phyloP scores from a whole-genome alignment of 2,113 vertebrate species.

The Pterocles orientalis region DNA sequence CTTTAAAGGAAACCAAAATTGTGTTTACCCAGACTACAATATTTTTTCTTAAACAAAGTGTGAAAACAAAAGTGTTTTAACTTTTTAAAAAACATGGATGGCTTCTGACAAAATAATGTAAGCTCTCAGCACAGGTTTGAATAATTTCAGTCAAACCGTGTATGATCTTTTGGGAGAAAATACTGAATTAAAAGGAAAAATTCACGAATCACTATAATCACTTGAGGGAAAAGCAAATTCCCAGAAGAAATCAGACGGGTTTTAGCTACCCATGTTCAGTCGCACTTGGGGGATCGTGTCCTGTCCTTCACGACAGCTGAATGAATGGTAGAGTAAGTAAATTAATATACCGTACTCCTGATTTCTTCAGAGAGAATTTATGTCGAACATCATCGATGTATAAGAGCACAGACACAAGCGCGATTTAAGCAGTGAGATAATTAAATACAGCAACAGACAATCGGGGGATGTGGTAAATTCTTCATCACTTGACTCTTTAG shows the following conservation, averaged over 20 bases:
- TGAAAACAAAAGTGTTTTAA: background rate
- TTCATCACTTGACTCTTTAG: background rate
- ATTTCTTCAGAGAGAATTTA: background rate
- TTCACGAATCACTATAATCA: background rate
- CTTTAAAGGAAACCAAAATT: background rate
- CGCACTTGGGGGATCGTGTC: rapidly evolving
- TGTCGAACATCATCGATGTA: background rate
- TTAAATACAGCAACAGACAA: background rate
- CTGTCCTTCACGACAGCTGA: background rate
- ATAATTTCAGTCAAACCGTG: background rate
- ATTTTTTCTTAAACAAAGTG: background rate
- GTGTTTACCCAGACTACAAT: background rate
- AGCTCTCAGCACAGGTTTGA: background rate
- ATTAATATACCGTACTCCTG: no score
- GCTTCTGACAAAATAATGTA: background rate
- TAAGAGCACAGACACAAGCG: background rate
- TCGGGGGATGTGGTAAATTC: background rate
- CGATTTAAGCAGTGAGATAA: background rate
- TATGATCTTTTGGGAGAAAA: background rate
- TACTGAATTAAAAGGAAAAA: background rate
- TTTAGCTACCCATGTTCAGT: background rate
- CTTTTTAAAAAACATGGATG: background rate
- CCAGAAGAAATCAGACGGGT: background rate
- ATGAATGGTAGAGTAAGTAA: background rate
- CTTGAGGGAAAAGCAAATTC: background rate